phyloP scores from a whole-genome alignment of 2,888 invertebrate genomes.

The Xestia rhomboidea region DNA sequence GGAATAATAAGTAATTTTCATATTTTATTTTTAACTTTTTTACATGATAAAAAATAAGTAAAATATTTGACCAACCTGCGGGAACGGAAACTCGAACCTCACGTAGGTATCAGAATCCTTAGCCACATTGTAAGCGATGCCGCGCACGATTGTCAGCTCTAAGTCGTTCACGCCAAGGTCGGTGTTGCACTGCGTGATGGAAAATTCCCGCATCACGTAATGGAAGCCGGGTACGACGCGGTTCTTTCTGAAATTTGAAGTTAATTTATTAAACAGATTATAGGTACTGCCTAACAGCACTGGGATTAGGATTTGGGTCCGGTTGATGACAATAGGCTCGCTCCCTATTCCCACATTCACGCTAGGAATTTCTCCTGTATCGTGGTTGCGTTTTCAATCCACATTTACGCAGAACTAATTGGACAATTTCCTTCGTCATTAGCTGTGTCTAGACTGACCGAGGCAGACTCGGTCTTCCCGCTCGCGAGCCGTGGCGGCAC shows the following conservation, averaged over 20 bases:
- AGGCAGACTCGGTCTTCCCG: too few relatives aligned
- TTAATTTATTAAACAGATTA: neutral
- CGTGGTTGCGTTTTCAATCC: neutral
- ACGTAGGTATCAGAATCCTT: conserved; percentile 98
- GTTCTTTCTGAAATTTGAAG: conserved; percentile 79
- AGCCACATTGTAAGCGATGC: conserved; percentile 95
- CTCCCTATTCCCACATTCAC: neutral
- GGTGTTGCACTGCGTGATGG: conserved; percentile 98
- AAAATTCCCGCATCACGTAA: conserved; percentile 97
- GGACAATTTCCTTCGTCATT: too few relatives aligned
- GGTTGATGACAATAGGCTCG: neutral
- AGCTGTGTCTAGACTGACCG: too few relatives aligned
- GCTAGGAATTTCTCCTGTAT: neutral
- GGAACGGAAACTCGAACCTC: conserved; percentile 97
- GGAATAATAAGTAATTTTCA: too few relatives aligned
- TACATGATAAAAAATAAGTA: too few relatives aligned
- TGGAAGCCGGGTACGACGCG: conserved; percentile 96
- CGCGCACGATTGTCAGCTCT: conserved; percentile 96
- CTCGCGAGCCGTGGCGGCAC: too few relatives aligned
- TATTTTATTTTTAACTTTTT: too few relatives aligned
- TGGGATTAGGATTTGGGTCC: neutral
- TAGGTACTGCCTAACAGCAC: neutral
- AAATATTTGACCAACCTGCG: conserved; percentile 91
- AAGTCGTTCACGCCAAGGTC: conserved; percentile 97
- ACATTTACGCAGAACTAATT: too few relatives aligned